Conservation (phyloP, 2,113 vertebrate genomes). For the Ceyx melanurus region DNA sequence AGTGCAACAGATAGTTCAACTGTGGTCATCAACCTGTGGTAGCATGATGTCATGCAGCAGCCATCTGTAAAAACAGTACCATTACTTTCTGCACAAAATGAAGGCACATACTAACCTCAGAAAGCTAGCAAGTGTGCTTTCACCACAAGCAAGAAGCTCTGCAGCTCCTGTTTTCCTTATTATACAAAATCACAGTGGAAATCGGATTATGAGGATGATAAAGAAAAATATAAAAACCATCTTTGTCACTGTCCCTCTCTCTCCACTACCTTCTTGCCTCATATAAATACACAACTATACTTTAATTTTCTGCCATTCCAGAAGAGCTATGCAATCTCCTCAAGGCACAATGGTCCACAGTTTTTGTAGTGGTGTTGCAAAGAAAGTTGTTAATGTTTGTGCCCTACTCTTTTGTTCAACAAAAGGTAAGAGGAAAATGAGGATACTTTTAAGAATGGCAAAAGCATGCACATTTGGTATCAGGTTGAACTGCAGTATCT, state of each 20-base stretch:
- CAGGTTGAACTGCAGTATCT: neutral
- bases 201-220: neutral
- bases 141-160: fast-evolving
- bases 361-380: neutral
- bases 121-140: neutral
- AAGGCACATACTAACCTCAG: neutral
- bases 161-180: neutral
- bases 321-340: neutral
- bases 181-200: neutral
- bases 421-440: neutral
- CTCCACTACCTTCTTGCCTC: neutral
- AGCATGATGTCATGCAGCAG: neutral
- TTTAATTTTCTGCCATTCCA: neutral
- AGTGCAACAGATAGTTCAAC: neutral
- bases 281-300: neutral
- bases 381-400: neutral
- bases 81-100: neutral
- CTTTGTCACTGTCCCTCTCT: neutral
- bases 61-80: neutral
- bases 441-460: neutral
- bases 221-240: neutral
- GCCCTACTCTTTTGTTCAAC: neutral
- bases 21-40: neutral
- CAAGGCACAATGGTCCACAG: neutral
- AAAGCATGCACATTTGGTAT: neutral